Conservation (phyloP, 2,888 invertebrate genomes). For the Stomorhina lunata region DNA sequence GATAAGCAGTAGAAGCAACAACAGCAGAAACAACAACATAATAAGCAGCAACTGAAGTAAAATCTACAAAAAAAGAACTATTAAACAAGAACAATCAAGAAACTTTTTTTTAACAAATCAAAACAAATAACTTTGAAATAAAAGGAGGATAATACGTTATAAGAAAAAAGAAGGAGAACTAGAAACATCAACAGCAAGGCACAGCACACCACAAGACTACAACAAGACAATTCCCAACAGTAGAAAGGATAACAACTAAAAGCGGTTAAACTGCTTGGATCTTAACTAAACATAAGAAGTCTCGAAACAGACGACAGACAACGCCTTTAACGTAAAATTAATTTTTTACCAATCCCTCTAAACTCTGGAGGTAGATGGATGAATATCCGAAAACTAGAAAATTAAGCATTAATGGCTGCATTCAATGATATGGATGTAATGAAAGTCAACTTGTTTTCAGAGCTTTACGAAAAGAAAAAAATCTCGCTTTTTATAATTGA, state of each 20-base stretch:
- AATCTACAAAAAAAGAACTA: conserved; percentile 63
- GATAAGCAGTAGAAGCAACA: conserved; percentile 67
- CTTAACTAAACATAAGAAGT: too few relatives aligned
- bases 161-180: conserved; percentile 30
- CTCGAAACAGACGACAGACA: not conserved
- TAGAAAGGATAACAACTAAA: not conserved
- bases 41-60: conserved; percentile 69
- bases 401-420: not conserved
- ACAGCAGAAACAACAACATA: conserved; percentile 69
- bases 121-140: conserved; percentile 60
- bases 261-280: not conserved
- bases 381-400: not conserved
- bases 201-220: not conserved
- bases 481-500: conserved; percentile 26
- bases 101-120: conserved; percentile 53
- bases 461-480: not conserved
- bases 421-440: conserved; percentile 45
- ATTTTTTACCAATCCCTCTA: not conserved
- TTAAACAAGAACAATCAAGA: conserved; percentile 62
- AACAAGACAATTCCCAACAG: not conserved
- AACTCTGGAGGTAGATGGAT: not conserved
- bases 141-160: conserved; percentile 55
- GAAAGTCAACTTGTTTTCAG: conserved; percentile 14
- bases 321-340: not conserved
- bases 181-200: conserved; percentile 24